A percentile compares a stretch with the other conserved stretches of the same genome.
Conservation (phyloP, 2,888 invertebrate species). For the Cosmia pyralina region DNA sequence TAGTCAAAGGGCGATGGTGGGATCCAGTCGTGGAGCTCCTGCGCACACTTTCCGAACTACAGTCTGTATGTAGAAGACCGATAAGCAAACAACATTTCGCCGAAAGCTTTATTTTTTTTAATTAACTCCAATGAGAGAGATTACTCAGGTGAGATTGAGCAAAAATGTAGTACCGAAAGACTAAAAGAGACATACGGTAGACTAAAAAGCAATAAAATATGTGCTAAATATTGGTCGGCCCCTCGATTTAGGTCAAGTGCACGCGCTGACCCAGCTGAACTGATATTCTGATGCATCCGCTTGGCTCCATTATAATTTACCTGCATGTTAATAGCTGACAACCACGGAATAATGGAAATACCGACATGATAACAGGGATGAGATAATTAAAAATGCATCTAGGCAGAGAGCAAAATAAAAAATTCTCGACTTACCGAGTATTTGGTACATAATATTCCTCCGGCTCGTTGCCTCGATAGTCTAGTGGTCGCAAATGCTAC, state of each 20-base stretch:
- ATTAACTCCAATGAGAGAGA: too few relatives aligned
- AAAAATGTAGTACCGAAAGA: not conserved
- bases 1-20: too few relatives aligned
- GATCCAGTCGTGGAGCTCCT: too few relatives aligned
- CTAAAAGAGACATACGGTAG: slow-evolving; percentile 26
- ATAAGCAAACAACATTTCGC: too few relatives aligned
- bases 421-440: too few relatives aligned
- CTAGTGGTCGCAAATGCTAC: too few relatives aligned
- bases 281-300: slow-evolving; percentile 58
- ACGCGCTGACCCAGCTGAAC: slow-evolving; percentile 49
- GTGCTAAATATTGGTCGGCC: slow-evolving; percentile 56
- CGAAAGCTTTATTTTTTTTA: too few relatives aligned
- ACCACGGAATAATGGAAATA: slow-evolving; percentile 8
- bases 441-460: not conserved
- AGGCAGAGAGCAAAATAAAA: not conserved
- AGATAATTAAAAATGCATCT: too few relatives aligned
- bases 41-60: too few relatives aligned
- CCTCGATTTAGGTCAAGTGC: slow-evolving; percentile 60
- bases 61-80: too few relatives aligned
- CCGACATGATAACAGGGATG: not conserved
- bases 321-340: slow-evolving; percentile 31
- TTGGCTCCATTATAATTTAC: slow-evolving; percentile 45
- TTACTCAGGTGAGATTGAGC: not conserved
- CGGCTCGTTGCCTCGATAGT: too few relatives aligned
- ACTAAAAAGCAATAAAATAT: slow-evolving; percentile 51